Conservation (phyloP, 2,113 vertebrate species). For the Fulica atra region DNA sequence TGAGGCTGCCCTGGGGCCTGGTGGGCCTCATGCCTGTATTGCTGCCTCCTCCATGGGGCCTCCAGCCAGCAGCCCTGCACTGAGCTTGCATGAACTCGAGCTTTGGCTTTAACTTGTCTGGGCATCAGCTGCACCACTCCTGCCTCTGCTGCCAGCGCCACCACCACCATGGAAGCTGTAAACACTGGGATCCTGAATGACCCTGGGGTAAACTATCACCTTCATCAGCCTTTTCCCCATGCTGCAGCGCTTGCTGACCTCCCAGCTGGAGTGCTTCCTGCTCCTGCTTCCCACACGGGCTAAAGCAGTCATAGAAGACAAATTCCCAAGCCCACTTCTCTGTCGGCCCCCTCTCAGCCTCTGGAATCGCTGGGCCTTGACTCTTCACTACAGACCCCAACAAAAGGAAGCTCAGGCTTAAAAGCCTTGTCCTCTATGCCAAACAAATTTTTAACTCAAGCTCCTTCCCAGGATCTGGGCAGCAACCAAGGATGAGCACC, state of each 20-base stretch:
- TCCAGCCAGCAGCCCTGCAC: neutral
- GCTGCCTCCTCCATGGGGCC: neutral
- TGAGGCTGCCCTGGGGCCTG: neutral
- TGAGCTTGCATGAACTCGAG: neutral
- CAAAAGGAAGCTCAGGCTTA: neutral
- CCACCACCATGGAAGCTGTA: rapidly evolving
- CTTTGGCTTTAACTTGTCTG: neutral
- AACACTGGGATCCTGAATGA: neutral
- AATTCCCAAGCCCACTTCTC: neutral
- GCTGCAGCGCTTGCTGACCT: neutral
- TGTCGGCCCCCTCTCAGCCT: neutral
- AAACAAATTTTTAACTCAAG: rapidly evolving
- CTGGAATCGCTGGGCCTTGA: rapidly evolving
- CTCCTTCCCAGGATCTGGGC: neutral
- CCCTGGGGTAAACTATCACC: rapidly evolving
- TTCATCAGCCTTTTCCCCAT: neutral
- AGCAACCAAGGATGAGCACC: neutral
- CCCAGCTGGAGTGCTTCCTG: rapidly evolving
- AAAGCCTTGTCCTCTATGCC: neutral
- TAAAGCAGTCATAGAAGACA: neutral
- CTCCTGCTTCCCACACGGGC: neutral
- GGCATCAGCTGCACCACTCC: neutral
- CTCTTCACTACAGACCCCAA: neutral
- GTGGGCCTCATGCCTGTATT: rapidly evolving
- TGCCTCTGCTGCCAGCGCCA: neutral